These are phyloP conservation scores for Bothrops jararaca DNA, from an alignment of 2,113 vertebrate genomes.

Conservation along the genomic window DNA sequence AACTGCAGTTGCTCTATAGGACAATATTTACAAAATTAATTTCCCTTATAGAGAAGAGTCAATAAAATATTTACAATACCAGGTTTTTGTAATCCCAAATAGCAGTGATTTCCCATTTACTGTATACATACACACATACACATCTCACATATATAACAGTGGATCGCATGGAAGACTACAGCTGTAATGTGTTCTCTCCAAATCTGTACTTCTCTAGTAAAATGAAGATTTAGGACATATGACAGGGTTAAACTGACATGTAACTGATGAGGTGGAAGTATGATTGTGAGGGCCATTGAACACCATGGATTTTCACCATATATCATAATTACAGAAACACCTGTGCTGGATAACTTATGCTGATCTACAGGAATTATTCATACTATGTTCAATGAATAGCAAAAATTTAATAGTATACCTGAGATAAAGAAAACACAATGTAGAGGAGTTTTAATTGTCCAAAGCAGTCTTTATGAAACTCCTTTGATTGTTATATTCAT, in stretches of 20 bases:
- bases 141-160: not conserved
- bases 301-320: slow-evolving; percentile 63
- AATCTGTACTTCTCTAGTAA: slow-evolving; percentile 55
- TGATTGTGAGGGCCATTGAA: slow-evolving; percentile 66
- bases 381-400: slow-evolving; percentile 28
- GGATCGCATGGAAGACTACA: slow-evolving; percentile 52
- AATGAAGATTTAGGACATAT: slow-evolving; percentile 50
- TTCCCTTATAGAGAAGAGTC: slow-evolving; percentile 42
- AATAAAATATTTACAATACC: slow-evolving; percentile 34
- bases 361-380: slow-evolving; percentile 58
- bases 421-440: not conserved
- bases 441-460: not conserved
- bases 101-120: not conserved
- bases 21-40: slow-evolving; percentile 6
- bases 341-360: slow-evolving; percentile 59
- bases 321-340: slow-evolving; percentile 71
- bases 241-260: slow-evolving; percentile 61
- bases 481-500: not conserved
- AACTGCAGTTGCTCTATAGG: not conserved
- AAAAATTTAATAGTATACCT: slow-evolving; percentile 40
- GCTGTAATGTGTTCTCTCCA: slow-evolving; percentile 55
- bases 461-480: not conserved
- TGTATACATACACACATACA: not conserved
- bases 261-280: slow-evolving; percentile 74
- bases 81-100: not conserved